Evolutionary conservation across 2,797 vertebrate species (phyloP).

Genomic region (Galago senegalensis): DNA sequence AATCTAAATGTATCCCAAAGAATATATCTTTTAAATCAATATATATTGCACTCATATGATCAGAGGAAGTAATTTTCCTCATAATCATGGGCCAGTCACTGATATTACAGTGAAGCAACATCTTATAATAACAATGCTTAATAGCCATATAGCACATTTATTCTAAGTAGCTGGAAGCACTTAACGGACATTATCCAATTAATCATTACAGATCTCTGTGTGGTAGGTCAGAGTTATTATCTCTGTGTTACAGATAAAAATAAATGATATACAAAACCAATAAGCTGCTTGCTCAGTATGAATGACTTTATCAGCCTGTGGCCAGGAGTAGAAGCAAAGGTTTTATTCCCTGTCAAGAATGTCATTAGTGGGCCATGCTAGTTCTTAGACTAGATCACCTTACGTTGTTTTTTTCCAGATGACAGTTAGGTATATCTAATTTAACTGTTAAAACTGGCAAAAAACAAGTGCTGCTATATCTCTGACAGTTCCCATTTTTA

Average conservation of each 20-base stretch:
- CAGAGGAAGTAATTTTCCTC: constrained; percentile 73
- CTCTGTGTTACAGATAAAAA: constrained; percentile 35
- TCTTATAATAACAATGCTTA: constrained; percentile 72
- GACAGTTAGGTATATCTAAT: background rate
- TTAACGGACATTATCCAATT: constrained; percentile 77
- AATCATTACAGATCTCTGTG: constrained; percentile 59
- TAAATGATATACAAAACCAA: background rate
- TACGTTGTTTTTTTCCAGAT: constrained; percentile 17
- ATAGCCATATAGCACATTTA: constrained; percentile 60
- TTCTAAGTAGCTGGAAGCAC: constrained; percentile 75
- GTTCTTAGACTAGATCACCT: constrained; percentile 18
- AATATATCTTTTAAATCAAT: constrained; percentile 65
- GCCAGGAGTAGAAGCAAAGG: constrained; percentile 9
- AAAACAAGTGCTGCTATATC: background rate
- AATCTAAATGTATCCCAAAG: constrained; percentile 37
- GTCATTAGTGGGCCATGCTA: background rate
- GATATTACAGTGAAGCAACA: constrained; percentile 58
- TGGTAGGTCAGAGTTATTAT: constrained; percentile 69
- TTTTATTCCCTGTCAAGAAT: background rate
- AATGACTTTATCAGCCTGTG: background rate
- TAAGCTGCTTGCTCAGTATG: background rate
- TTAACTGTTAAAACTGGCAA: background rate
- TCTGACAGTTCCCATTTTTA: constrained; percentile 33
- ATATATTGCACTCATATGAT: constrained; percentile 44
- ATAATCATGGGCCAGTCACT: constrained; percentile 41